Base-by-base conservation (phyloP, 2,888 invertebrate species). In the Tuberolachnus salignus region DNA sequence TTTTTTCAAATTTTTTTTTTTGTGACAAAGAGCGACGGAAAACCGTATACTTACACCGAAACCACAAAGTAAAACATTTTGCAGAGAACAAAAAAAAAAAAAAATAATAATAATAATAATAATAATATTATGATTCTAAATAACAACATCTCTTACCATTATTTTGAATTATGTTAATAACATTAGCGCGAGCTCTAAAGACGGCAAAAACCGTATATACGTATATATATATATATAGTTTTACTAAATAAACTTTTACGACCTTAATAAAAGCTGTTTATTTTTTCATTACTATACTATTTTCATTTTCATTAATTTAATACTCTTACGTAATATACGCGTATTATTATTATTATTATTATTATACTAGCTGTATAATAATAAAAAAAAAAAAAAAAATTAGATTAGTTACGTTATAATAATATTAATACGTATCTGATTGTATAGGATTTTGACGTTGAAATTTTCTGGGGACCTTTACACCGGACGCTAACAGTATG, bases 81-180 rank as follows among this genome's bases (percentile, higher is more conserved):
- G 34, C 8, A 34, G 4, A 72, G 51, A 61, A 61, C 34, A 61
- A 51, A 21, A 16, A n/a, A n/a, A n/a, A n/a, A n/a, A n/a, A n/a
- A n/a, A n/a, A n/a, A n/a, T n/a, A n/a, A n/a, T n/a, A n/a, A n/a
- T n/a, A n/a, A n/a, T n/a, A n/a, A n/a, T n/a, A n/a, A n/a, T 19
- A 73, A 51, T 53, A 73, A 42, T 73, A 70, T 55, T 70, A 73
- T 63, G 51, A 63, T 73, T 73, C 63, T 73, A 63, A 49, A 73
- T 73, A 73, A 73, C 49, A 73, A 63, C 16, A 63, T 46, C 51
- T 73, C 34, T 42, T 73, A 73, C 51, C 73, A 63, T 73, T 73
- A 73, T 73, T 73, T 63, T 53, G 63, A 73, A 73, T 73, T 73
- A 63, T 73, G 73, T 73, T 73, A 63, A 73, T 73, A 73, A 73